These are phyloP conservation scores for Heliconius aoede DNA, from an alignment of 2,888 invertebrate genomes.

Conservation along the genomic window DNA sequence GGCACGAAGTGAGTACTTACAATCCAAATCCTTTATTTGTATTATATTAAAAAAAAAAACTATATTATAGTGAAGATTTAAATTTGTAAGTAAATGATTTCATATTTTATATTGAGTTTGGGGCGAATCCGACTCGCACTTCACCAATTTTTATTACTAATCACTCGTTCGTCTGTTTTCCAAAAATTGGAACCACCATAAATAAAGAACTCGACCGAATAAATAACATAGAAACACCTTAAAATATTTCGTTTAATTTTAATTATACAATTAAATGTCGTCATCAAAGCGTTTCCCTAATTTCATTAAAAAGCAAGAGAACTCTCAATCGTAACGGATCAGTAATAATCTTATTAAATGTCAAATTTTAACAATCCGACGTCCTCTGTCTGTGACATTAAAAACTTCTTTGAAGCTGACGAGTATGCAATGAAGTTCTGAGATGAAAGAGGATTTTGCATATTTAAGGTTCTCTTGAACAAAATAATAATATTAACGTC, in stretches of 20 bases:
- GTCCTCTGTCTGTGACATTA: conserved; percentile 63
- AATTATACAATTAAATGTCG: conserved; percentile 10
- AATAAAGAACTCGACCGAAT: neutral
- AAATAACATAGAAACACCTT: neutral
- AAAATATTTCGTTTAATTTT: neutral
- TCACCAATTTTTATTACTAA: no score
- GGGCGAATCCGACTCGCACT: no score
- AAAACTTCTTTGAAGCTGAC: conserved; percentile 64
- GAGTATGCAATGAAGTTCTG: neutral
- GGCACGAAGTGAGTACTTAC: no score
- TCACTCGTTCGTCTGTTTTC: no score
- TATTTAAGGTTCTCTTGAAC: neutral
- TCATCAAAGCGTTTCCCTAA: conserved; percentile 53
- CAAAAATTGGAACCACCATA: neutral
- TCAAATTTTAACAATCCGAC: conserved; percentile 48
- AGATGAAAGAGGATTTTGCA: conserved; percentile 16
- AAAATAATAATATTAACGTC: neutral
- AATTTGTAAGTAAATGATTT: no score
- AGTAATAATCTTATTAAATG: conserved; percentile 74
- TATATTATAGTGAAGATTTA: no score
- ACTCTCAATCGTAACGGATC: conserved; percentile 71
- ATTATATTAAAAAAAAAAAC: no score
- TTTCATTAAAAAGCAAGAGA: conserved; percentile 63
- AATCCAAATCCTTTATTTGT: no score
- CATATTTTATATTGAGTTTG: no score